phyloP scores from a whole-genome alignment of 2,888 invertebrate genomes.

The Netelia inedita region DNA sequence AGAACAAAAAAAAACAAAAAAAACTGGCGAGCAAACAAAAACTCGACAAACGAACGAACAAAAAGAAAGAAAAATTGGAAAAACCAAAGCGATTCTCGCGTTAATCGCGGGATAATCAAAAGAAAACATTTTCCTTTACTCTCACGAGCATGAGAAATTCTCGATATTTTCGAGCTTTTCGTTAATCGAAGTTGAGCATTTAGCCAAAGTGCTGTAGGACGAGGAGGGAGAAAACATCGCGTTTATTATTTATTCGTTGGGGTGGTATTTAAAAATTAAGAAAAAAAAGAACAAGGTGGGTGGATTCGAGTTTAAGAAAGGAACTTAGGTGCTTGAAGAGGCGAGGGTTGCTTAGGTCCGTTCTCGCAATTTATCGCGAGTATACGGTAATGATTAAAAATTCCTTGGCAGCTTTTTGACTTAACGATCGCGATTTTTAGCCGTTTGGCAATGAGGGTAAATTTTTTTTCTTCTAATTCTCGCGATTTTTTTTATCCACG shows the following conservation, averaged over 20 bases:
- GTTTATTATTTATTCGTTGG: background rate
- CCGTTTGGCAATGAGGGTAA: conserved; percentile 56
- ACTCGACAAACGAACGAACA: background rate
- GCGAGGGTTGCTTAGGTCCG: background rate
- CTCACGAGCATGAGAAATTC: background rate
- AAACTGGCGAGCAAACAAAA: background rate
- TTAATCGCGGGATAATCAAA: conserved; percentile 17
- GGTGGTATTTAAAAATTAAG: background rate
- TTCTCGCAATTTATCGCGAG: conserved; percentile 36
- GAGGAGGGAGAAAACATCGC: no score
- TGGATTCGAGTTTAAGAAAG: conserved; percentile 4
- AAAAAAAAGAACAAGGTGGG: background rate
- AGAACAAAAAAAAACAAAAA: conserved; percentile 5
- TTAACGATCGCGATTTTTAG: conserved; percentile 42
- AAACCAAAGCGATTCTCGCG: background rate
- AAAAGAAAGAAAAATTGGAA: no score
- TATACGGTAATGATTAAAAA: background rate
- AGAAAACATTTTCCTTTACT: background rate
- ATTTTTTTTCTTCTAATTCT: conserved; percentile 19
- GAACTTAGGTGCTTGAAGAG: conserved; percentile 36
- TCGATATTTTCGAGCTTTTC: no score
- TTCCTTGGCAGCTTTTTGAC: conserved; percentile 30
- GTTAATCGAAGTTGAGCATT: no score
- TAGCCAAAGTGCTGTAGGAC: no score
- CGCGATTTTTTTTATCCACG: conserved; percentile 22